These are phyloP conservation scores for Luperina nickerlii DNA, from an alignment of 2,888 invertebrate species.

Conservation along the genomic window DNA sequence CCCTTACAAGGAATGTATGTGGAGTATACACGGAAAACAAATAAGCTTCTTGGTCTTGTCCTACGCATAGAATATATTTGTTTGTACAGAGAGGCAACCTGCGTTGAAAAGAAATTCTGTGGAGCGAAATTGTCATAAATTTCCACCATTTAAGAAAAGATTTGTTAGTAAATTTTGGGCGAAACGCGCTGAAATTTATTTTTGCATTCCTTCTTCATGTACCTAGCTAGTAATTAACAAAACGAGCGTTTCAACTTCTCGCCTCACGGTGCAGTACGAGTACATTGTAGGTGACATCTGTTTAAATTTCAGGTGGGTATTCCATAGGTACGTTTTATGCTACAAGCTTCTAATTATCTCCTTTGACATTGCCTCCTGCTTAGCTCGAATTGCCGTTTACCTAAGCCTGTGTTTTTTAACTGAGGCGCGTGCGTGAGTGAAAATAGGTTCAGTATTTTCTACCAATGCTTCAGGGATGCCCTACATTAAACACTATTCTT, in stretches of 20 bases:
- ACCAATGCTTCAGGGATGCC: background rate
- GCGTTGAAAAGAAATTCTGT: constrained; percentile 30
- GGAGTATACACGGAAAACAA: constrained; percentile 34
- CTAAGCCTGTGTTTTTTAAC: background rate
- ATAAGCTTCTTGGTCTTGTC: constrained; percentile 35
- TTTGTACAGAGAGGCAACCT: constrained; percentile 35
- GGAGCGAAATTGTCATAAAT: constrained; percentile 18
- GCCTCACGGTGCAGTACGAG: constrained; percentile 21
- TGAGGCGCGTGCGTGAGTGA: no score
- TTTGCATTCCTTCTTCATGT: constrained; percentile 20
- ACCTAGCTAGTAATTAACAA: constrained; percentile 31
- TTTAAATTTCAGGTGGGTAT: constrained; percentile 2
- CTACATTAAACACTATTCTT: background rate
- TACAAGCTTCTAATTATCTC: constrained; percentile 1
- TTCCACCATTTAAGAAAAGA: no score
- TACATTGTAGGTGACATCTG: constrained; percentile 24
- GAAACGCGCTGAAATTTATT: constrained; percentile 6
- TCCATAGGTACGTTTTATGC: background rate
- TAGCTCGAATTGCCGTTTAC: background rate
- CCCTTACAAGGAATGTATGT: constrained; percentile 31
- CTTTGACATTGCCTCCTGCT: background rate
- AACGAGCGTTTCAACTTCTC: constrained; percentile 29
- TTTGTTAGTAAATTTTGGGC: constrained; percentile 4
- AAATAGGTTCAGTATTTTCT: background rate
- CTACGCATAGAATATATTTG: constrained; percentile 24